Evolutionary conservation across 2,888 invertebrate species (phyloP), one percentile per base, ranked within the genome.

Genomic region (Conus canariensis): DNA sequence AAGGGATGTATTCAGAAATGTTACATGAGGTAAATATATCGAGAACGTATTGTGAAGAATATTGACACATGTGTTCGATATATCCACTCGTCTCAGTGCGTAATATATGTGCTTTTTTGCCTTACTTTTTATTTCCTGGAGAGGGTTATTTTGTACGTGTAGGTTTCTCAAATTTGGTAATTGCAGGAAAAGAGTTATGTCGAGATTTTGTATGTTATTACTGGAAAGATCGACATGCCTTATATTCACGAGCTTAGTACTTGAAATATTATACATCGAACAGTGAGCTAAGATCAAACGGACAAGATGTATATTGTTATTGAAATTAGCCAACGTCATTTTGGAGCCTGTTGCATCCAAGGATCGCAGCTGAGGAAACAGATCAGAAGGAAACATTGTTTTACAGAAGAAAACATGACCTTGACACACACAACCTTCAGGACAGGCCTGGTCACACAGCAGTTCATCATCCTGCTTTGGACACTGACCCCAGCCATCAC

Each of bases 401-500:
- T 45, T 19, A 59, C 87, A 88, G 14, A 74, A 1, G 30, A 88
- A 88, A 10, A 58, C 56, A 56, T 67, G 30, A 6, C 87, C 87
- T 30, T 74, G 74, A 25, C 87, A 88, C 3, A n/a, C n/a, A 74
- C 87, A 88, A 14, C n/a, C 74, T n/a, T 74, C 56, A 56, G 87
- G 87, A 58, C 87, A 88, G n/a, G 58, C 45, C 14, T 0, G 1
- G 19, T 88, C 87, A 88, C 87, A 88, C 87, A 88, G 5, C 77
- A 74, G 30, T 67, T 88, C 87, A 70, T 88, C 87, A 45, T 88
- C 87, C 3, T 12, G 87, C 30, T 19, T 16, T 10, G 87, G 87
- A 56, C 87, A 88, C 58, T 88, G 87, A 19, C 67, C 56, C 58
- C 64, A 74, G 59, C 87, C 87, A 64, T 88, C 87, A 88, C 87